Conservation (phyloP, 2,888 invertebrate genomes). For the Rhagophthalmus giganteus region DNA sequence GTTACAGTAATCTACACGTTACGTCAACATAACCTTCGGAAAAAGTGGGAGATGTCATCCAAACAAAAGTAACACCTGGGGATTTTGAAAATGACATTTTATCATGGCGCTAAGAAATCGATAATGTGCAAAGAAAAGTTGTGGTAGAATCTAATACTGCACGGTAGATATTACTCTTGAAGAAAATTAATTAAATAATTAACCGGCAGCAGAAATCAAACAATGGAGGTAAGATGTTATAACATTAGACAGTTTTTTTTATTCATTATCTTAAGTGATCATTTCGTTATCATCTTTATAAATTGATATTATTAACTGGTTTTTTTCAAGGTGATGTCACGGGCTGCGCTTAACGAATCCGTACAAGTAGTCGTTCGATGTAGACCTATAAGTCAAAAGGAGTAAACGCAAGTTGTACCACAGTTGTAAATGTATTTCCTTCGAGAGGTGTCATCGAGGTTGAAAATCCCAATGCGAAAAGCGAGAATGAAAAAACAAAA, state of each 20-base stretch:
- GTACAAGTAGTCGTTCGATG: constrained; percentile 97
- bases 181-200: neutral
- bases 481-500: constrained; percentile 76
- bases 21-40: constrained; percentile 22
- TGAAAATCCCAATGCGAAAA: constrained; percentile 75
- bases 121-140: constrained; percentile 29
- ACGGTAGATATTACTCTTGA: constrained; percentile 4
- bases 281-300: neutral
- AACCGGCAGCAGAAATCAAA: neutral
- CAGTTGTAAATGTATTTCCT: constrained; percentile 83
- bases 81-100: constrained; percentile 35
- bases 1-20: neutral
- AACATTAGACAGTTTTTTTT: too few relatives aligned
- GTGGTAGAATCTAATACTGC: constrained; percentile 38
- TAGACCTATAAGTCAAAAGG: constrained; percentile 90
- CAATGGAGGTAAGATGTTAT: constrained; percentile 19
- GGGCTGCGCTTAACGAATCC: constrained; percentile 68
- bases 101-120: constrained; percentile 36
- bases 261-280: neutral
- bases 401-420: constrained; percentile 73
- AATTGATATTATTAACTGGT: neutral
- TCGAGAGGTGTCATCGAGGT: constrained; percentile 90
- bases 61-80: constrained; percentile 16
- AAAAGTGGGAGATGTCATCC: constrained; percentile 25
- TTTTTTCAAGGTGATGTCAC: constrained; percentile 29